Percentiles rank a stretch among this genome's conserved stretches.
phyloP scores from a whole-genome alignment of 1,140 invertebrate species.

The Agrypnia vestita region DNA sequence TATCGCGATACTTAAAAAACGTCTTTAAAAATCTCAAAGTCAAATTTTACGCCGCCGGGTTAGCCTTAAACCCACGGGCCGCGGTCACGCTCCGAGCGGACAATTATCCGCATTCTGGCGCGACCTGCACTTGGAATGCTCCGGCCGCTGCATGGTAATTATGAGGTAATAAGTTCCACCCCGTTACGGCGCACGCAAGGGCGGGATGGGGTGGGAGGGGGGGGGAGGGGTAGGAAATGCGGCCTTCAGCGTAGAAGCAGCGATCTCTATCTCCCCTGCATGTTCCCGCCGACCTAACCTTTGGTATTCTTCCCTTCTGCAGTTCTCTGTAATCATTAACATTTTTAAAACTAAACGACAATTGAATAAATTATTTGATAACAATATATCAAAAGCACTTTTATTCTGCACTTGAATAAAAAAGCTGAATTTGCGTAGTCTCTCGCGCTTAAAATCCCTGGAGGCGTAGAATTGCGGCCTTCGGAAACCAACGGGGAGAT shows the following conservation, averaged over 20 bases:
- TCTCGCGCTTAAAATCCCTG: no score
- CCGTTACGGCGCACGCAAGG: conserved; percentile 5
- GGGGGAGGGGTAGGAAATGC: conserved; percentile 7
- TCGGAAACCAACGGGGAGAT: background rate
- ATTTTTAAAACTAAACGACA: no score
- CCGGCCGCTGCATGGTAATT: conserved; percentile 11
- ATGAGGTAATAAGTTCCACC: conserved; percentile 19
- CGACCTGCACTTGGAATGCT: conserved; percentile 23
- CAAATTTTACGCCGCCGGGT: background rate
- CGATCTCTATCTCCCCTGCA: background rate
- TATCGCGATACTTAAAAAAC: no score
- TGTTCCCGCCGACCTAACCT: background rate
- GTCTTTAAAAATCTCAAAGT: conserved; percentile 1
- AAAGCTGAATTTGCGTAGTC: no score
- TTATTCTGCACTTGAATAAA: no score
- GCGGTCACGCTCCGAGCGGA: conserved; percentile 35
- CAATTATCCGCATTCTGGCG: conserved; percentile 25
- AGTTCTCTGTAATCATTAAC: no score
- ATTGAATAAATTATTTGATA: no score
- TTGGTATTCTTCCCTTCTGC: background rate
- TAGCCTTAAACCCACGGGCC: conserved; percentile 9
- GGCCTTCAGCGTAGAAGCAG: background rate
- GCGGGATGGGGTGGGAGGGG: background rate
- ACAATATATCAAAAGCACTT: no score
- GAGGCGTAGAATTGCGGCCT: no score